A percentile compares a stretch with the other conserved stretches of the same genome.
These are phyloP conservation scores for Caenorhabditis sinica DNA, from an alignment of 2,888 invertebrate genomes.

Conservation along the genomic window DNA sequence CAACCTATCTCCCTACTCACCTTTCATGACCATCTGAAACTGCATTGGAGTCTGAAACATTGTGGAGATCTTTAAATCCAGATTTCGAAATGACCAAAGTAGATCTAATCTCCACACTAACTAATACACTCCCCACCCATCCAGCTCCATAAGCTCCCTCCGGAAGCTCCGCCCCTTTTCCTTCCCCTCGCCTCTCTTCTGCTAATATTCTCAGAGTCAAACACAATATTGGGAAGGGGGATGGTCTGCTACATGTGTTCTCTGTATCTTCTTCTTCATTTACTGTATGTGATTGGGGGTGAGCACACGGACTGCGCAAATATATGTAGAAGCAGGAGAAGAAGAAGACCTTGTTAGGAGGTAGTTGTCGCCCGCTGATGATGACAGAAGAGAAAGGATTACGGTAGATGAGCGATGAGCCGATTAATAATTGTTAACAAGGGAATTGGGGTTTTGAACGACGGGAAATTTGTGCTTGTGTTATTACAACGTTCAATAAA, in stretches of 20 bases:
- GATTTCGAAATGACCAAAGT: not conserved
- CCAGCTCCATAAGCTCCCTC: not conserved
- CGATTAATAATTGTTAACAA: slow-evolving; percentile 46
- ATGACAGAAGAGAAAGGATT: slow-evolving; percentile 32
- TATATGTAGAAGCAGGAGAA: not conserved
- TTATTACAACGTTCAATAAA: not conserved
- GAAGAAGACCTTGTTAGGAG: slow-evolving; percentile 1
- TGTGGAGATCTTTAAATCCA: no score
- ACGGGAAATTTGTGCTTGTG: not conserved
- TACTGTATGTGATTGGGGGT: no score
- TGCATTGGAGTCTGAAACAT: slow-evolving; percentile 50
- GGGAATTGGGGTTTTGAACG: not conserved
- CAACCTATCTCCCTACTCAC: slow-evolving; percentile 6
- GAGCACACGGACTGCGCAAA: slow-evolving; percentile 50
- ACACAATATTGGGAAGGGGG: no score
- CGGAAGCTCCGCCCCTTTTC: slow-evolving; percentile 46
- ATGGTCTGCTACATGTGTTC: slow-evolving; percentile 49
- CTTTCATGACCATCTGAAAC: slow-evolving; percentile 49
- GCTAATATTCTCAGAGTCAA: slow-evolving; percentile 28
- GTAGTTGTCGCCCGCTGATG: slow-evolving; percentile 39
- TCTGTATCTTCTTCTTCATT: not conserved
- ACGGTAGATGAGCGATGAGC: slow-evolving; percentile 60
- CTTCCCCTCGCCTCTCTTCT: no score
- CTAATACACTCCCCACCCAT: not conserved
- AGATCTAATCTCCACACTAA: not conserved